A percentile compares a stretch with the other conserved stretches of the same genome.
phyloP scores from a whole-genome alignment of 2,113 vertebrate species.

The Ibidorhyncha struthersii region DNA sequence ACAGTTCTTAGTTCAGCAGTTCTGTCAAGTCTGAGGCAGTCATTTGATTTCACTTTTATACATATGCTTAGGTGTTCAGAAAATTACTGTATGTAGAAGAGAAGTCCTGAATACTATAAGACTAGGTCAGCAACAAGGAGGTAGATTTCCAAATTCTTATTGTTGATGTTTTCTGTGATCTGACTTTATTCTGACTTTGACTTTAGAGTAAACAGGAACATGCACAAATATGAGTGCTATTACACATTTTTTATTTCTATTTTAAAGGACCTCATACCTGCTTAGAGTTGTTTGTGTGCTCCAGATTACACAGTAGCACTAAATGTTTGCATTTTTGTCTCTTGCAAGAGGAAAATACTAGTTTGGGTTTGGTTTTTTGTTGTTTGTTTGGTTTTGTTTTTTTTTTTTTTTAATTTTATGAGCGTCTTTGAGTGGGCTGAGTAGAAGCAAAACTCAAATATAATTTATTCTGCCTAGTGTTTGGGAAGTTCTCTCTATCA shows the following conservation, averaged over 20 bases:
- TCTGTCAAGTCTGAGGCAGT: conserved; percentile 94
- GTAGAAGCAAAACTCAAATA: not conserved
- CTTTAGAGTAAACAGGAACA: not conserved
- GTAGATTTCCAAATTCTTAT: conserved; percentile 21
- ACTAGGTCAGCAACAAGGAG: conserved; percentile 71
- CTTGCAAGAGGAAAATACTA: not conserved
- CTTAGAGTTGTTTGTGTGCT: not conserved
- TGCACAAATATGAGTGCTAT: not conserved
- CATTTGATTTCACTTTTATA: conserved; percentile 95
- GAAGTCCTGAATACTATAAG: conserved; percentile 50
- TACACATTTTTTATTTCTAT: not conserved
- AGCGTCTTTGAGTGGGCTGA: not conserved
- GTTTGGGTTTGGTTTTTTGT: not conserved
- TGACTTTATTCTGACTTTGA: conserved; percentile 61
- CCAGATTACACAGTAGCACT: not conserved
- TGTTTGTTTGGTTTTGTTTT: not conserved
- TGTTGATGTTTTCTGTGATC: conserved; percentile 34
- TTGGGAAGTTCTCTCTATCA: not conserved
- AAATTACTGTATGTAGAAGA: conserved; percentile 78
- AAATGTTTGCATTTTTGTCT: not conserved
- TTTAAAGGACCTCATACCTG: not conserved
- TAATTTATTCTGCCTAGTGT: not conserved
- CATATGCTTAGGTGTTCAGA: conserved; percentile 95
- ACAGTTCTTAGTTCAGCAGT: conserved; percentile 93
- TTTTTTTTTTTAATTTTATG: not conserved